Evolutionary conservation across 2,888 invertebrate genomes (phyloP).

Genomic region (Sminthurinus aureus): DNA sequence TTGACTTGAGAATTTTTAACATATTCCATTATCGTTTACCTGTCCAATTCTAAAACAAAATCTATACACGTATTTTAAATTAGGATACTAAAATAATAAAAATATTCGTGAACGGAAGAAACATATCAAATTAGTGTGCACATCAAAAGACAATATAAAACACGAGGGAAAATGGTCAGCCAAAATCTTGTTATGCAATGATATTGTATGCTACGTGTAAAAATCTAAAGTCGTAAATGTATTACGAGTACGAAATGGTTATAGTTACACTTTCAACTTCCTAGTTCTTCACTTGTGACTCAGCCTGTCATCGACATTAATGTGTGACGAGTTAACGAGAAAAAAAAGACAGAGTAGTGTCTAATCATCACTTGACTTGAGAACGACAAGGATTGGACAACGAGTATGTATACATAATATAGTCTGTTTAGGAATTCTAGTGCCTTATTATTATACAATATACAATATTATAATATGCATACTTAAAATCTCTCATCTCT

Average conservation of each 20-base stretch:
- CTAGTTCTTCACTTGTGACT: conserved; percentile 41
- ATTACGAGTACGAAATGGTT: conserved; percentile 6
- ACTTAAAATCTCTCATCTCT: background rate
- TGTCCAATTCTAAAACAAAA: background rate
- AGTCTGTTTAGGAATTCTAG: background rate
- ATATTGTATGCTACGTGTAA: background rate
- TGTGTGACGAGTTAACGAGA: background rate
- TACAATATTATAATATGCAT: background rate
- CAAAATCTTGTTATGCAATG: background rate
- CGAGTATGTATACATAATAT: background rate
- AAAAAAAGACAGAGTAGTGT: background rate
- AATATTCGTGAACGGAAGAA: background rate
- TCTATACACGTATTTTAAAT: background rate
- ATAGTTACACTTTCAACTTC: conserved; percentile 38
- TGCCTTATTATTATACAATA: background rate
- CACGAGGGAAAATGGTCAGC: background rate
- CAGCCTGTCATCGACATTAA: conserved; percentile 24
- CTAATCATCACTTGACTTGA: background rate
- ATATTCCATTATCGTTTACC: background rate
- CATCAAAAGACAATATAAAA: background rate
- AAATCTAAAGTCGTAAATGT: background rate
- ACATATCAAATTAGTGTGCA: background rate
- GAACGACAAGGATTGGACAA: background rate
- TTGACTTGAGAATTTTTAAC: background rate
- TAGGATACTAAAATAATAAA: background rate